Evolutionary conservation across 2,888 invertebrate species (phyloP), one percentile per base, ranked within the genome.

Genomic region (Eremobia ochroleuca): DNA sequence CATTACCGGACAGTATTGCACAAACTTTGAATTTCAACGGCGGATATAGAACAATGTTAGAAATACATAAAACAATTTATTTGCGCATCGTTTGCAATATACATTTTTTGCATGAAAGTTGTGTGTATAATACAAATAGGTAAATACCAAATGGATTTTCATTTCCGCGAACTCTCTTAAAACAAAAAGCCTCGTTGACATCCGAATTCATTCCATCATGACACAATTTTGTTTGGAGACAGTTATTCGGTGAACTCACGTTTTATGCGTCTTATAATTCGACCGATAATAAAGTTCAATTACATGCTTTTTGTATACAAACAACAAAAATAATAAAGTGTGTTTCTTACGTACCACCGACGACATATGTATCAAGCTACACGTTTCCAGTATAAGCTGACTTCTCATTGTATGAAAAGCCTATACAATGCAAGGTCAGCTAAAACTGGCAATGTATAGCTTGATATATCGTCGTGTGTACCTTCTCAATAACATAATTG

Each of bases 241-340:
- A 87, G 89, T 91, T 90, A 90, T 91, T 89, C 81, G 76, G 88
- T 87, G 86, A 82, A 81, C 74, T 85, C 73, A 77, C 68, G 73
- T 82, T 88, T 86, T 89, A 87, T 90, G 89, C 73, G 76, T 69
- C 15, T 83, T 84, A 82, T 75, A 79, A 76, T 87, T 86, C 65
- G 64, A 43, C 72, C 15, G 28, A 58, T 66, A 87, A 88, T 83
- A 89, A 89, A 88, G 84, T 87, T 85, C 81, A 86, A 87, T 90
- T 89, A 86, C 87, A 88, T 83, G 86, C 82, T 87, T 89, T 90
- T 89, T 88, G 84, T 87, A 8, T 82, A 75, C 80, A 81, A 82
- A 81, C 68, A 65, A 79, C 67, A 40, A 58, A 8, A 49, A 37
- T 31, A 25, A 52, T 31, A 21, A 61, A 15, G n/a, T 71, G 0